Percentiles rank a stretch among this genome's conserved stretches.
Conservation (phyloP, 2,113 vertebrate genomes). For the Scalopus aquaticus region DNA sequence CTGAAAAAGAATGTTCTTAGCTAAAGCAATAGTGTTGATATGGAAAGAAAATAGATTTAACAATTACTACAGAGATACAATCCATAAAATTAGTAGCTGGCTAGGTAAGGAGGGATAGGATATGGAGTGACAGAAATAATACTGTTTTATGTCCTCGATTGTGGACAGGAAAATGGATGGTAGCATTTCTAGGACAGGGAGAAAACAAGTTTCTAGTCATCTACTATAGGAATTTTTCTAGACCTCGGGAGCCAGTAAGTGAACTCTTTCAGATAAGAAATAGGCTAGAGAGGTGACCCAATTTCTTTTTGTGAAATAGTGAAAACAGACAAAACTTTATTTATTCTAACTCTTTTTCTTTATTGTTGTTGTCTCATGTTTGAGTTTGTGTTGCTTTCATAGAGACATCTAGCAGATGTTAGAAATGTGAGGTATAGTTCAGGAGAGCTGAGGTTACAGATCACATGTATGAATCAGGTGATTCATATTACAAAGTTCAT, state of each 20-base stretch:
- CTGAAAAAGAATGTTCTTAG: not conserved
- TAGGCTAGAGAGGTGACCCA: not conserved
- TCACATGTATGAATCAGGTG: not conserved
- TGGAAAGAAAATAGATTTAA: not conserved
- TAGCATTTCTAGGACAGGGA: not conserved
- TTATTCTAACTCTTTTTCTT: not conserved
- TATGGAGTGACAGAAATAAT: not conserved
- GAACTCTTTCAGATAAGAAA: not conserved
- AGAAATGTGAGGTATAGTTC: not conserved
- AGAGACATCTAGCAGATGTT: not conserved
- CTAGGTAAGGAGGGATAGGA: not conserved
- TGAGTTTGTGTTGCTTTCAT: not conserved
- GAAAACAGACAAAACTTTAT: not conserved
- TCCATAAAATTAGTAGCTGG: not conserved
- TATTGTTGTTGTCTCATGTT: not conserved
- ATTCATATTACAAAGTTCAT: not conserved
- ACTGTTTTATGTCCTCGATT: not conserved
- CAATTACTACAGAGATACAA: not conserved
- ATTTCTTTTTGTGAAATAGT: not conserved
- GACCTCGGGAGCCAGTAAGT: not conserved
- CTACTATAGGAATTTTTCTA: not conserved
- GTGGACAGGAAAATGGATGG: not conserved
- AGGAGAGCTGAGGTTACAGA: not conserved
- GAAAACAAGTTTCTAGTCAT: not conserved
- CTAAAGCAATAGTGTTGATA: not conserved